These are phyloP conservation scores for Thalassoma bifasciatum DNA, from an alignment of 2,113 vertebrate genomes.

Conservation along the genomic window DNA sequence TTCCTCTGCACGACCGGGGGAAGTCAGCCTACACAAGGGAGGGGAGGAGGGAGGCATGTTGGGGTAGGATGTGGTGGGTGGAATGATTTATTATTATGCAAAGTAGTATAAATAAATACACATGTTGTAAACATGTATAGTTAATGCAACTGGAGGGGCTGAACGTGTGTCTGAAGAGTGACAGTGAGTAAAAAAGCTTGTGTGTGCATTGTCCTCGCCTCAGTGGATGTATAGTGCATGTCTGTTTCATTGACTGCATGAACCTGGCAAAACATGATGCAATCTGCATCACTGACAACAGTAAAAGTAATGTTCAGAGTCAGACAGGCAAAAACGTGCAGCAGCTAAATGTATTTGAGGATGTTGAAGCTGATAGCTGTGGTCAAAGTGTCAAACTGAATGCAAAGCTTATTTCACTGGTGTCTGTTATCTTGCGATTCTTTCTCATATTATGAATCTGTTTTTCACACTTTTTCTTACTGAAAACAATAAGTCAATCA, in stretches of 20 bases:
- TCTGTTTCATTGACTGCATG: conserved; percentile 54
- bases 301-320: conserved; percentile 7
- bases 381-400: conserved; percentile 8
- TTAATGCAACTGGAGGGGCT: conserved; percentile 26
- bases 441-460: too few species aligned
- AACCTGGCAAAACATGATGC: conserved; percentile 40
- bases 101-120: conserved; percentile 42
- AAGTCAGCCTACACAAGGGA: conserved; percentile 44
- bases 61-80: conserved; percentile 57
- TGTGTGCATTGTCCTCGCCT: conserved; percentile 46
- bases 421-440: not conserved
- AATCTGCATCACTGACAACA: conserved; percentile 11
- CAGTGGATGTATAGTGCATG: conserved; percentile 55
- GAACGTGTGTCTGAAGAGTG: conserved; percentile 31
- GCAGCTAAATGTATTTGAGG: not conserved
- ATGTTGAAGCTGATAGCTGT: not conserved
- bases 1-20: conserved; percentile 79
- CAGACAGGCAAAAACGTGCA: not conserved
- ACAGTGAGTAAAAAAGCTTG: not conserved
- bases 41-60: conserved; percentile 60
- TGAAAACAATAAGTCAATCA: too few species aligned
- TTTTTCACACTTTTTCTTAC: too few species aligned
- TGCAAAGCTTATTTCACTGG: conserved; percentile 3
- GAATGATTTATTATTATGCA: conserved; percentile 56
- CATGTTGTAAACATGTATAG: conserved; percentile 47